A percentile compares a stretch with the other conserved stretches of the same genome.
These are phyloP conservation scores for Spizaetus ornatus DNA, from an alignment of 2,113 vertebrate genomes.

Conservation along the genomic window DNA sequence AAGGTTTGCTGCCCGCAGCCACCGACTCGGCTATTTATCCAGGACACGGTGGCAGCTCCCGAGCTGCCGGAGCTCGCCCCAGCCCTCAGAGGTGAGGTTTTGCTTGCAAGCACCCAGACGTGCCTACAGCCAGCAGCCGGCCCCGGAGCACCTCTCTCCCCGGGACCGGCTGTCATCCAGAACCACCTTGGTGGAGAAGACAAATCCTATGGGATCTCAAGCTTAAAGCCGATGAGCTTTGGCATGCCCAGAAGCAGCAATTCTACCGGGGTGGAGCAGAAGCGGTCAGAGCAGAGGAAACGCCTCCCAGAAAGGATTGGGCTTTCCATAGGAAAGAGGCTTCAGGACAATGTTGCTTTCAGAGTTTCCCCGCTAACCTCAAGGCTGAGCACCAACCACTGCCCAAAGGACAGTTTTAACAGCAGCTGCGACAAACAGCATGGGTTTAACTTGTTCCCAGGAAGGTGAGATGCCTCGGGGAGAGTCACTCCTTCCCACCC, in stretches of 20 bases:
- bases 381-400: background rate
- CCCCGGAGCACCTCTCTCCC: background rate
- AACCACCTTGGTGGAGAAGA: background rate
- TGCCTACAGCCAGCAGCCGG: background rate
- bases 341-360: background rate
- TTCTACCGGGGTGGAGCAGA: background rate
- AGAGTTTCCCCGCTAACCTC: background rate
- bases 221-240: background rate
- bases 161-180: fast-evolving
- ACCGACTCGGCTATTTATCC: background rate
- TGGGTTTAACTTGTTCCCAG: background rate
- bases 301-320: background rate
- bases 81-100: background rate
- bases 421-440: fast-evolving
- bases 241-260: background rate
- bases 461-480: background rate
- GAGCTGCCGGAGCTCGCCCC: fast-evolving
- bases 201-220: background rate
- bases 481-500: background rate
- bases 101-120: background rate
- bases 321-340: background rate
- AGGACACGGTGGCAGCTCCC: background rate
- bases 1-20: background rate
- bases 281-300: background rate
- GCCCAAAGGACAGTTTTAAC: background rate